These are phyloP conservation scores for Caenorhabditis remanei DNA, from an alignment of 1,140 invertebrate genomes.

Conservation along the genomic window DNA sequence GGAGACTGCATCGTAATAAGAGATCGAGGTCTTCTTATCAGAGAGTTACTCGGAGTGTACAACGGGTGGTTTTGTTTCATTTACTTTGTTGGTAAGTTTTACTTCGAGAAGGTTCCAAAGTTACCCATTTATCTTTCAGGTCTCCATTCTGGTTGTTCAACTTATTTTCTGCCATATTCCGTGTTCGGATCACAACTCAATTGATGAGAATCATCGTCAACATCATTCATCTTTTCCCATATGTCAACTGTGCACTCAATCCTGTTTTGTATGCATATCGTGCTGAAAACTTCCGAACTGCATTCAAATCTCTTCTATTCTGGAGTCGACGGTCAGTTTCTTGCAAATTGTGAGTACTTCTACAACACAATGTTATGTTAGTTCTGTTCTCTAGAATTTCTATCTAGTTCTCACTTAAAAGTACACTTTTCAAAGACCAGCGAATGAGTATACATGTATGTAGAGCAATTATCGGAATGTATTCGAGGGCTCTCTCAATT, in stretches of 20 bases:
- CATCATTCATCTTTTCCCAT: conserved; percentile 77
- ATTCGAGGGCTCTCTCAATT: background rate
- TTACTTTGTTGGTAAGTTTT: conserved; percentile 74
- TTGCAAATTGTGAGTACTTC: conserved; percentile 49
- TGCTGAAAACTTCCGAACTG: conserved; percentile 76
- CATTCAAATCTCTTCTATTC: conserved; percentile 74
- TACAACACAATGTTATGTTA: background rate
- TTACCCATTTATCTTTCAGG: conserved; percentile 60
- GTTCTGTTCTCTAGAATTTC: background rate
- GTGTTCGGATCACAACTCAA: conserved; percentile 74
- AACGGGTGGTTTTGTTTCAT: conserved; percentile 77
- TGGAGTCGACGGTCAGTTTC: conserved; percentile 52
- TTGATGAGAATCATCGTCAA: conserved; percentile 77
- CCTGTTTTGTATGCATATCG: conserved; percentile 74
- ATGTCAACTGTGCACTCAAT: conserved; percentile 77
- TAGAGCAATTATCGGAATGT: conserved; percentile 1
- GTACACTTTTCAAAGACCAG: conserved; percentile 34
- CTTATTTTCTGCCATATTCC: conserved; percentile 75
- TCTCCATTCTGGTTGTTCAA: conserved; percentile 78
- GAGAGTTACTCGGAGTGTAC: conserved; percentile 75
- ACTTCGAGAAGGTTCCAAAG: background rate
- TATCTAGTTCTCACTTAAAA: background rate
- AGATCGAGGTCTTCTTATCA: conserved; percentile 74
- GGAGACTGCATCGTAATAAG: conserved; percentile 55
- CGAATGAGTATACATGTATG: background rate